A percentile compares a stretch with the other conserved stretches of the same genome.
Evolutionary conservation across 2,888 invertebrate species (phyloP).

Genomic region (Netelia fuscicornis): DNA sequence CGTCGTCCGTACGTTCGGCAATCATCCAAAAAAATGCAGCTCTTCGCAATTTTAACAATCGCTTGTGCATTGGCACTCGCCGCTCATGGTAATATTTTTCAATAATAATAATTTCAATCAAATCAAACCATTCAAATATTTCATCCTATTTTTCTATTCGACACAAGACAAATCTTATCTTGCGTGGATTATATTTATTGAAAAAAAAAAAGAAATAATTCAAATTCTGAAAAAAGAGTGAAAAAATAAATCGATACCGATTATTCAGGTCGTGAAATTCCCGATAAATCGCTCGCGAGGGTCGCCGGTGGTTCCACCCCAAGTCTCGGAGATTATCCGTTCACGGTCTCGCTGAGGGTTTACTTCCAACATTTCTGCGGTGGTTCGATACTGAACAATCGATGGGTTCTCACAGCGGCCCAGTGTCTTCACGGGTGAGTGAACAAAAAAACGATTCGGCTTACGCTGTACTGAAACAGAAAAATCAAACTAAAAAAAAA

Average conservation of each 20-base stretch:
- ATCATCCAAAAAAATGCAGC: constrained; percentile 32
- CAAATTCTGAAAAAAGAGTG: background rate
- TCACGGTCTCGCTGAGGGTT: constrained; percentile 85
- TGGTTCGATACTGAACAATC: constrained; percentile 86
- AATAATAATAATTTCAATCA: background rate
- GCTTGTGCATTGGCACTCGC: constrained; percentile 23
- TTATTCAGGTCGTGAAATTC: background rate
- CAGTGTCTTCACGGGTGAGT: constrained; percentile 31
- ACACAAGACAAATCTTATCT: background rate
- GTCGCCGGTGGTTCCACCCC: constrained; percentile 86
- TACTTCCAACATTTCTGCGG: constrained; percentile 86
- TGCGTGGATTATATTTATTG: background rate
- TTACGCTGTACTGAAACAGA: no score
- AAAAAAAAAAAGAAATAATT: background rate
- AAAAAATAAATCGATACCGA: background rate
- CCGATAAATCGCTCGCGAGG: constrained; percentile 62
- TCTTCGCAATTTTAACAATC: constrained; percentile 5
- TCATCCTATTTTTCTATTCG: no score
- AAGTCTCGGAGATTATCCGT: constrained; percentile 85
- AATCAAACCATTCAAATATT: no score
- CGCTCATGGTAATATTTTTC: constrained; percentile 33
- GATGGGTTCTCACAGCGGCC: constrained; percentile 85
- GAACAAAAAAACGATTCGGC: background rate
- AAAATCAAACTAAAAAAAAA: background rate
- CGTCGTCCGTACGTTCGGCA: background rate